Evolutionary conservation across 2,797 vertebrate species (phyloP), one percentile per base, ranked within the genome.

Genomic region (Rhinophrynus dorsalis): DNA sequence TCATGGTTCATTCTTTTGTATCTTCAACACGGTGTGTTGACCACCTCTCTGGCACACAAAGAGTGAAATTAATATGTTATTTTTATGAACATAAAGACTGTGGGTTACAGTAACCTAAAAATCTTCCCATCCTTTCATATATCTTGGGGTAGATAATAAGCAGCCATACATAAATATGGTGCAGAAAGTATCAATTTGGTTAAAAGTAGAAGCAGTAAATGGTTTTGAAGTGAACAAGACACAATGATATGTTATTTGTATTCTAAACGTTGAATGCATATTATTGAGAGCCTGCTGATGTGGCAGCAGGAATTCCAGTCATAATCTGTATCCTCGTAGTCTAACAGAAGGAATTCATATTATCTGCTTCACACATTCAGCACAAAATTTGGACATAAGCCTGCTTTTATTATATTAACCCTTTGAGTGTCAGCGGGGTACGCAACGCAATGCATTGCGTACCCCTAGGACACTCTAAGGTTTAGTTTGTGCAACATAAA

Each of bases 161-260:
- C 27, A 45, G 44, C 33, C 51, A 11, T 6, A 27, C 20, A 27
- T 2, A 40, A 12, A 15, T n/a, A n/a, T 30, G 24, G 5, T 30
- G 15, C 4, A 27, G 33, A 58, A 58, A 48, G 61, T 50, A 58
- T n/a, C 61, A 72, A 65, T 72, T 65, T 57, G 23, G 68, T 33
- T 65, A 44, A 24, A 72, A 58, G 54, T 52, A 65, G 54, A 47
- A 47, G 8, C 37, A 44, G 17, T 15, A 23, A 15, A 17, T 35
- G 17, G 45, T 2, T 20, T 15, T 13, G 40, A 18, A 21, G 32
- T 18, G n/a, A 35, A 44, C 35, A 56, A 17, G 23, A 24, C 2
- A 17, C 18, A 42, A 45, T 65, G 18, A 59, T 58, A 32, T 58
- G 45, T 21, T 15, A 65, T 38, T 58, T 50, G 13, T 18, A n/a